Percentiles rank a stretch among this genome's conserved stretches.
These are phyloP conservation scores for Nineta flava DNA, from an alignment of 2,888 invertebrate species.

Conservation along the genomic window DNA sequence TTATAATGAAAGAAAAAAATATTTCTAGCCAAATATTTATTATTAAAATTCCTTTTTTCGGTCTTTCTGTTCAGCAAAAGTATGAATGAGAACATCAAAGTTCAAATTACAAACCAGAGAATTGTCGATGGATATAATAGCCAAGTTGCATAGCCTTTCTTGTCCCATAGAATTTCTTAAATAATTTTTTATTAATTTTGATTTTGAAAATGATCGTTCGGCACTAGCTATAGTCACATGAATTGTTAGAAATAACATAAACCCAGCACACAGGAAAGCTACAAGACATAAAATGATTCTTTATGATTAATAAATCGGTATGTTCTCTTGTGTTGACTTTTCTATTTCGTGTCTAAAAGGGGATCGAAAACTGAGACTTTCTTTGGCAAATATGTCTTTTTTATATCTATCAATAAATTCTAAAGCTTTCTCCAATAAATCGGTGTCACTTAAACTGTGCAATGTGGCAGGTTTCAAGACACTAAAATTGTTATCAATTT, in stretches of 20 bases:
- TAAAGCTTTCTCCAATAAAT: too few relatives aligned
- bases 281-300: slow-evolving; percentile 2
- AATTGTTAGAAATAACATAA: neutral
- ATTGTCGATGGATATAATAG: neutral
- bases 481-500: too few relatives aligned
- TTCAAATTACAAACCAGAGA: slow-evolving; percentile 1
- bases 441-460: too few relatives aligned
- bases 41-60: too few relatives aligned
- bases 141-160: slow-evolving; percentile 4
- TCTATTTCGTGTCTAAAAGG: slow-evolving; percentile 2
- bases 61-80: too few relatives aligned
- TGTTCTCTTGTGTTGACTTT: slow-evolving; percentile 3
- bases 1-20: too few relatives aligned
- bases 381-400: neutral
- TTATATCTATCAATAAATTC: too few relatives aligned
- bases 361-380: neutral
- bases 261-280: neutral
- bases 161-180: slow-evolving; percentile 1
- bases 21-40: too few relatives aligned
- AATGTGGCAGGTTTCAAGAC: too few relatives aligned
- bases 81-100: slow-evolving; percentile 4
- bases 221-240: neutral
- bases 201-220: neutral
- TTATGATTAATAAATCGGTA: slow-evolving; percentile 3
- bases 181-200: neutral